Evolutionary conservation across 2,888 invertebrate species (phyloP), one percentile per base, ranked within the genome.

Genomic region (Heliconius ismenius): DNA sequence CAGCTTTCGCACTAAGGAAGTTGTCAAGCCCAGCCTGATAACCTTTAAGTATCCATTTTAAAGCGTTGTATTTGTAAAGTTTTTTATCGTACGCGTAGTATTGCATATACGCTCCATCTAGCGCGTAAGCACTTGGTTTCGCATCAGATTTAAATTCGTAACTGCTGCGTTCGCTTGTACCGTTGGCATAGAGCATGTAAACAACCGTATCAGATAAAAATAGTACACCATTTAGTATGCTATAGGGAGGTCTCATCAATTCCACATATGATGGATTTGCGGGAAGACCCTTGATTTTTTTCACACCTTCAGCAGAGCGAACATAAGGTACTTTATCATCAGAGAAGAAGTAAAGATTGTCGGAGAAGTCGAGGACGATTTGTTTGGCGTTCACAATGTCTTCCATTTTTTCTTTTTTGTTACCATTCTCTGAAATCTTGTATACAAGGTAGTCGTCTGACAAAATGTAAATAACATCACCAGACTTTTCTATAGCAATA

Each of bases 21-120:
- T 11, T n/a, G 58, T 58, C n/a, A 11, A 58, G 58, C n/a, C n/a
- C 58, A n/a, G n/a, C 58, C 58, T 58, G 58, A 58, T 10, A 10
- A 58, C 58, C 58, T 58, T 58, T 58, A 10, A 58, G 21, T 11
- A 58, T 58, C 58, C n/a, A 10, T 58, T 58, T 58, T 21, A 75
- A 36, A 7, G 92, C 10, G 72, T 92, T 90, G 82, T 87, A 91
- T 80, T 90, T 86, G 21, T 92, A 93, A 49, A 93, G 89, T 6
- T 87, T 89, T 77, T 92, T 91, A 18, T 92, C 82, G 64, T 87
- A 85, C 11, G 83, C 91, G 26, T 84, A 90, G 79, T 88, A 92
- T 39, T 91, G 88, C 2, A 91, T 81, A 0, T 91, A 76, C 0
- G 87, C 82, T 0, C 84, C 87, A 79, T 92, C 92, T 74, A 87